phyloP scores from a whole-genome alignment of 2,113 vertebrate genomes.

The Ammodytes marinus region DNA sequence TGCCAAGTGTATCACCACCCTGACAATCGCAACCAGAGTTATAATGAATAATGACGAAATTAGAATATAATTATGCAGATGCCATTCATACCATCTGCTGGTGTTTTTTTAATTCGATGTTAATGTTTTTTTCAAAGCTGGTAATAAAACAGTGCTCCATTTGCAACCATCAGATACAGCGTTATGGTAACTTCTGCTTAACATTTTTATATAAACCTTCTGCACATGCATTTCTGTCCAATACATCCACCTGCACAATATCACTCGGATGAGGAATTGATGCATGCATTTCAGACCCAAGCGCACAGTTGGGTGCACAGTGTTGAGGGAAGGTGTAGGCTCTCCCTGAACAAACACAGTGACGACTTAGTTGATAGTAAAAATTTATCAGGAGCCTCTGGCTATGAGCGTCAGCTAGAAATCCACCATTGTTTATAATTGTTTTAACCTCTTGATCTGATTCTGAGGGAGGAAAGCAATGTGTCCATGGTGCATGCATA shows the following conservation, averaged over 20 bases:
- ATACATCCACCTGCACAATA: slow-evolving; percentile 20
- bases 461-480: slow-evolving; percentile 56
- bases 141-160: slow-evolving; percentile 30
- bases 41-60: slow-evolving; percentile 75
- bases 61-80: slow-evolving; percentile 77
- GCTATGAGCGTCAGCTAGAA: slow-evolving; percentile 52
- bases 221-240: slow-evolving; percentile 21
- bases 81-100: slow-evolving; percentile 75
- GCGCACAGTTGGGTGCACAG: not conserved
- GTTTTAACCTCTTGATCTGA: slow-evolving; percentile 63
- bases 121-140: slow-evolving; percentile 31
- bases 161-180: slow-evolving; percentile 28
- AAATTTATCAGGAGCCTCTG: slow-evolving; percentile 36
- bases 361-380: slow-evolving; percentile 27
- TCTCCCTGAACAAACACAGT: slow-evolving; percentile 17
- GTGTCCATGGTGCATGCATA: slow-evolving; percentile 63
- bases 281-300: slow-evolving; percentile 1
- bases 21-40: slow-evolving; percentile 69
- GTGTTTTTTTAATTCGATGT: slow-evolving; percentile 41
- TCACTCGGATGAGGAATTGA: not conserved
- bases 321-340: not conserved
- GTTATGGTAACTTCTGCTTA: slow-evolving; percentile 23
- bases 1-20: slow-evolving; percentile 71
- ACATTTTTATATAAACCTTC: not conserved
- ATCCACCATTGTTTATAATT: slow-evolving; percentile 54